Evolutionary conservation across 2,113 vertebrate species (phyloP).

Genomic region (Semnornis frantzii): DNA sequence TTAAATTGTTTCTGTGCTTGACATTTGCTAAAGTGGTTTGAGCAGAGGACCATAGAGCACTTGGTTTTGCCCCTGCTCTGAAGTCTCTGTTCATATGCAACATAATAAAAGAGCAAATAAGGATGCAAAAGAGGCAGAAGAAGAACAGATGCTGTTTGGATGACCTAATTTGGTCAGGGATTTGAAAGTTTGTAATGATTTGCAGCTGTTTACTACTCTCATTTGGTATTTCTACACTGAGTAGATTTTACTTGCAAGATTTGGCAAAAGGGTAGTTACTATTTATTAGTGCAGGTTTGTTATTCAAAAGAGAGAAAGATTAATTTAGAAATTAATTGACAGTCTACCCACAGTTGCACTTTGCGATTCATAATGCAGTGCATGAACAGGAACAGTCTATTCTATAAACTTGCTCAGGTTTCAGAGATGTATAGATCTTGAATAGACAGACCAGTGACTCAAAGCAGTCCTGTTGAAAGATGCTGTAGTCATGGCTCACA

Average conservation of each 20-base stretch:
- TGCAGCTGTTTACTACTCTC: neutral
- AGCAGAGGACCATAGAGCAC: neutral
- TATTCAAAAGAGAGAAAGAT: constrained; percentile 40
- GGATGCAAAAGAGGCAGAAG: neutral
- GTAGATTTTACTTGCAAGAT: neutral
- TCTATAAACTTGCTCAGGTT: neutral
- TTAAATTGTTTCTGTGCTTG: neutral
- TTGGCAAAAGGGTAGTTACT: neutral
- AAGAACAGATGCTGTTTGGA: neutral
- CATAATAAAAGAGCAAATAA: neutral
- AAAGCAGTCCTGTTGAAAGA: neutral
- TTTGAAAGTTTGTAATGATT: neutral
- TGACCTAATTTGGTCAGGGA: neutral
- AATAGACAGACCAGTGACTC: constrained; percentile 42
- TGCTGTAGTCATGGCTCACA: neutral
- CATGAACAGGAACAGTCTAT: constrained; percentile 2
- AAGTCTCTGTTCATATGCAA: neutral
- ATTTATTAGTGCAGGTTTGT: neutral
- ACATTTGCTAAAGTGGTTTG: neutral
- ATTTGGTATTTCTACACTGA: neutral
- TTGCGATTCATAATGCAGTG: neutral
- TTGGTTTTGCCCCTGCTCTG: neutral
- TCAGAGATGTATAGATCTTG: neutral
- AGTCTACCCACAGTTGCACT: constrained; percentile 43
- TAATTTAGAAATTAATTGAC: constrained; percentile 37